Base-by-base conservation (phyloP, 2,797 vertebrate species). In the Aplochiton taeniatus region DNA sequence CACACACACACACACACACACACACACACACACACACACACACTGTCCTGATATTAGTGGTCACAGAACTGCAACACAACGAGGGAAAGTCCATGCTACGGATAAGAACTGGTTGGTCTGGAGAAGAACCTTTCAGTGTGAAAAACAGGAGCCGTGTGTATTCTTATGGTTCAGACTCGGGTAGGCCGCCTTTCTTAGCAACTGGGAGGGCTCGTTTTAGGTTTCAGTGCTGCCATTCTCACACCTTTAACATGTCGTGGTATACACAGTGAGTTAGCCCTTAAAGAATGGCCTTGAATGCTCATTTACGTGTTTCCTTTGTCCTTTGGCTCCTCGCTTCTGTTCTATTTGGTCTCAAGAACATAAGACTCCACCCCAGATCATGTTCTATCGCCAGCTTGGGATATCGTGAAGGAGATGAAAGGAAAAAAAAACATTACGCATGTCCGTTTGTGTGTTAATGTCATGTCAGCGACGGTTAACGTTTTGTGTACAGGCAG, bases 281-380 rank as follows among this genome's bases (percentile, higher is more conserved):
- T 70, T 82, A 83, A 91, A 88, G 76, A 89, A 90, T 69, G 81
- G 80, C 77, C 83, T 77, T 80, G 77, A 54, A 19, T 18, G 17
- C 52, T 12, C 52, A 31, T 54, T 54, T 10, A 12, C 18, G 17
- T n/a, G n/a, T 11, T 11, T 11, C 11, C 52, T 18, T 54, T 54
- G 52, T 31, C 52, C 11, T 6, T 31, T 6, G 18, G 18, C 16
- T 54, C 9, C 9, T 19, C 20, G 18, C 52, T 54, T 17, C 52
- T 18, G 16, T 54, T 31, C 52, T 54, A 1, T 19, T 18, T 54
- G 5, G 16, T 54, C 9, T 11, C 16, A 19, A 1, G 52, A 54
- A 13, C 52, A 10, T 18, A 1, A 19, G 52, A 54, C 52, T 54
- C 52, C 52, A 31, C 52, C 52, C 18, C 17, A 4, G 52, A 17